Conservation (phyloP, 2,888 invertebrate species). For the Agriopis leucophaearia region DNA sequence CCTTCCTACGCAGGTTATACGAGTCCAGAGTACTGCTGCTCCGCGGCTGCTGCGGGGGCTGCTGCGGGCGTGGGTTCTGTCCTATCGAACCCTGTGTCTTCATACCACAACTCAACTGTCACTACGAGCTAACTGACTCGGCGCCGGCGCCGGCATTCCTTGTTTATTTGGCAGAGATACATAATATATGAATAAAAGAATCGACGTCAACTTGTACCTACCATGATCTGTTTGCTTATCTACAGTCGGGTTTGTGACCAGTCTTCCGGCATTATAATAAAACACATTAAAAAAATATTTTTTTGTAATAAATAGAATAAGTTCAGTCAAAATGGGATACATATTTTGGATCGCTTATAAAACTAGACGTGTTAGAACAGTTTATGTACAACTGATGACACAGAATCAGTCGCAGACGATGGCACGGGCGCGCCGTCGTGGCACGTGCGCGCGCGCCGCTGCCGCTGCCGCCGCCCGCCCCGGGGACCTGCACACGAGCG, state of each 20-base stretch:
- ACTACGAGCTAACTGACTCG: too few species aligned
- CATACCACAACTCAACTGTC: too few species aligned
- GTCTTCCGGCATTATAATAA: conserved; percentile 1
- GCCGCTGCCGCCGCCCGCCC: background rate
- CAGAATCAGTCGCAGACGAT: background rate
- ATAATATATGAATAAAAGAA: too few species aligned
- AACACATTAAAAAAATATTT: conserved; percentile 56
- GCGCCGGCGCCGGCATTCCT: too few species aligned
- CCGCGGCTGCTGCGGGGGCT: too few species aligned
- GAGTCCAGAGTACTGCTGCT: too few species aligned
- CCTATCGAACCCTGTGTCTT: too few species aligned
- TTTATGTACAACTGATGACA: conserved; percentile 56
- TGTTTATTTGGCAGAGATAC: too few species aligned
- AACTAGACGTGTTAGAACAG: conserved; percentile 48
- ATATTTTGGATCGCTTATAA: conserved; percentile 55
- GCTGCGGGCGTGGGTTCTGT: too few species aligned
- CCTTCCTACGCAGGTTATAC: too few species aligned
- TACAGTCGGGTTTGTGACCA: too few species aligned
- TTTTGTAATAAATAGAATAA: conserved; percentile 61
- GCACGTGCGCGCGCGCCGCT: background rate
- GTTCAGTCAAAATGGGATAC: conserved; percentile 63
- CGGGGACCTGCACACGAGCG: background rate
- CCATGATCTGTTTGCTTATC: background rate
- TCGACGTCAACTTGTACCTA: too few species aligned
- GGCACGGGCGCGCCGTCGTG: background rate